phyloP scores from a whole-genome alignment of 2,113 vertebrate genomes.

The Scolopax mira region DNA sequence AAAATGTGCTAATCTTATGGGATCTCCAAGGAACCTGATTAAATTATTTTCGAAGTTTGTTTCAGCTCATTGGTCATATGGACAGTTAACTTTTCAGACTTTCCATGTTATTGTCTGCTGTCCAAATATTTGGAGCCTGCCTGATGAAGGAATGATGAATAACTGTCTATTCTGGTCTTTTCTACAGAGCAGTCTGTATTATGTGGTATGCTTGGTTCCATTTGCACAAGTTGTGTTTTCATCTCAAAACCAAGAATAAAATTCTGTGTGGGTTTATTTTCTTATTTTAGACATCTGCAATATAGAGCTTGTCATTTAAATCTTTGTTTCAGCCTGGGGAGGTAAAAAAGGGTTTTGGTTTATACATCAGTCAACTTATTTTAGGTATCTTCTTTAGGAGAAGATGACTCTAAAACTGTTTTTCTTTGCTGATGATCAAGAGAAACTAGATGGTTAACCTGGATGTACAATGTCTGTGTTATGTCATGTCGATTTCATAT shows the following conservation, averaged over 20 bases:
- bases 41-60: neutral
- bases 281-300: constrained; percentile 39
- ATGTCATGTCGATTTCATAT: neutral
- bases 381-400: neutral
- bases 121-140: neutral
- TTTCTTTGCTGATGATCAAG: neutral
- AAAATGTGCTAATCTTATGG: neutral
- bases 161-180: neutral
- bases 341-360: neutral
- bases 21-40: neutral
- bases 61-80: neutral
- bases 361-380: constrained; percentile 14
- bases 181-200: neutral
- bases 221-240: constrained; percentile 20
- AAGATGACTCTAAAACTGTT: neutral
- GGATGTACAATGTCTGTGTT: neutral
- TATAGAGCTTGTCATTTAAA: constrained; percentile 45
- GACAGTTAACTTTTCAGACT: neutral
- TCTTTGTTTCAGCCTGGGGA: constrained; percentile 33
- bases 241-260: constrained; percentile 48
- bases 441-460: neutral
- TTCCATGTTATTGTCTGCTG: neutral
- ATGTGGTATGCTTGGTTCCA: neutral
- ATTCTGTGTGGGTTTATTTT: constrained; percentile 27
- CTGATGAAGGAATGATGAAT: neutral